Evolutionary conservation across 2,797 vertebrate genomes (phyloP).

Genomic region (Sitta carolinensis): DNA sequence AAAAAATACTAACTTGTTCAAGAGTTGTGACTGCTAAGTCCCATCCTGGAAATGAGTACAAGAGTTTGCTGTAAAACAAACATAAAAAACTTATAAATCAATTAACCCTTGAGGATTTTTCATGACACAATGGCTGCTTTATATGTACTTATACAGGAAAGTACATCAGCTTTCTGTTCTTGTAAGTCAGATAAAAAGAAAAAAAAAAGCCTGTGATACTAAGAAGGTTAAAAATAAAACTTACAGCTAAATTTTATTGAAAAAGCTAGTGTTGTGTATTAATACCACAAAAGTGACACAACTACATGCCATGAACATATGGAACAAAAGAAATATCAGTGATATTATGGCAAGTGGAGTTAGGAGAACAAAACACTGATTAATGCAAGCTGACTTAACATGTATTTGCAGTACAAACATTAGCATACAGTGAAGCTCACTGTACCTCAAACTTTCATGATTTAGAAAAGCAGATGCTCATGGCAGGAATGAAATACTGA

Average conservation of each 20-base stretch:
- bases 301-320: not conserved
- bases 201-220: not conserved
- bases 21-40: conserved; percentile 84
- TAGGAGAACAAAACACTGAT: not conserved
- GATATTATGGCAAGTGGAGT: not conserved
- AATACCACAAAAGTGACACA: not conserved
- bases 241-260: not conserved
- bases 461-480: not conserved
- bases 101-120: not conserved
- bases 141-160: not conserved
- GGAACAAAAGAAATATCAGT: not conserved
- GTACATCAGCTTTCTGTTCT: not conserved
- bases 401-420: not conserved
- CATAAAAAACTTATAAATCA: not conserved
- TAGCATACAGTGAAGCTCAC: not conserved
- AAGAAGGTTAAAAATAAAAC: not conserved
- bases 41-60: conserved; percentile 91
- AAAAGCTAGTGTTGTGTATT: not conserved
- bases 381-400: not conserved
- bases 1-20: conserved; percentile 84
- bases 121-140: not conserved
- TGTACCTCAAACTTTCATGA: not conserved
- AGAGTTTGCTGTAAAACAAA: conserved; percentile 82
- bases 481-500: not conserved
- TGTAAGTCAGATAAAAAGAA: not conserved